Evolutionary conservation across 2,113 vertebrate species (phyloP), one percentile per base, ranked within the genome.

Genomic region (Triplophysa dalaica): DNA sequence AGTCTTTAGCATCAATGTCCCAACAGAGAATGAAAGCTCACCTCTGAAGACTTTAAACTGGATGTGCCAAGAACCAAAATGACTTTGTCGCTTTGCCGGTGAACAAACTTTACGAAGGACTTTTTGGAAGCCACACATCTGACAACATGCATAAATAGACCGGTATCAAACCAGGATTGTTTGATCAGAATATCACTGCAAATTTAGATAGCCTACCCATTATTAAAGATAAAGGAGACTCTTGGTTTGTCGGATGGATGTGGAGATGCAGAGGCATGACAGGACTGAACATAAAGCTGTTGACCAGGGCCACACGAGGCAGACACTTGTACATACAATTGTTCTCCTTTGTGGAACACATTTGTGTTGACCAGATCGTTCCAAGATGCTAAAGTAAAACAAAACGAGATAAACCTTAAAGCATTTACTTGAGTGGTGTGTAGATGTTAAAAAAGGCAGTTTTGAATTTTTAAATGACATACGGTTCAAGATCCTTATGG

Each of bases 261-360:
- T 12, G 85, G 77, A 45, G 84, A 91, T 0, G 78, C 29, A 0
- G 90, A 89, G 7, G 85, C 75, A 65, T 83, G 90, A 78, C 92
- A 92, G 68, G 89, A 88, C 58, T 86, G 89, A 22, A 91, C 78
- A 56, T 86, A 93, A 12, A 86, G 86, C 67, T 87, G 82, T 60
- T 90, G 79, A 22, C 76, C 64, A 19, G 38, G 77, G 5, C 22
- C 61, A 52, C 61, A 24, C 50, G 69, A 56, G 2, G 85, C 81
- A 61, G 82, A 87, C 54, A 89, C 82, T 78, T 91, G 85, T 6
- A 93, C 13, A 68, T 86, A 75, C n/a, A 92, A 24, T 0, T 12
- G 6, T 11, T 89, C 75, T 11, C 88, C 89, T 82, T 86, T 88
- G 45, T 74, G 26, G 26, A 88, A 92, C 24, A 86, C 0, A 4